Percentiles rank a stretch among this genome's conserved stretches.
Evolutionary conservation across 2,113 vertebrate genomes (phyloP).

Genomic region (Cyprinus carpio): DNA sequence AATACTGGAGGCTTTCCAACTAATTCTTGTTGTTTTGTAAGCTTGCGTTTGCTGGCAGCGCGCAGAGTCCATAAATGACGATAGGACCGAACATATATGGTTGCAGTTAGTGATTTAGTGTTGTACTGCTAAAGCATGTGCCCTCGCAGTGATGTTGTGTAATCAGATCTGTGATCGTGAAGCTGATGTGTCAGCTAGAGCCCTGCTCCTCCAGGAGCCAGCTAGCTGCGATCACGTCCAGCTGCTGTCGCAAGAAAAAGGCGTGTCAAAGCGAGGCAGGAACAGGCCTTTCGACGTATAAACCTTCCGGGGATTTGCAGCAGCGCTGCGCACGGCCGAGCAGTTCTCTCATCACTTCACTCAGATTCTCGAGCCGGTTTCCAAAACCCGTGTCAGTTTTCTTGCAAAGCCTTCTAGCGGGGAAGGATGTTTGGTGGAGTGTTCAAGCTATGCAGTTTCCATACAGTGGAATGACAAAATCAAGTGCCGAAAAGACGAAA

Average conservation of each 20-base stretch:
- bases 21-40: neutral
- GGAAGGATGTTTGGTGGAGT: too few relatives aligned
- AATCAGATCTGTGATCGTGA: neutral
- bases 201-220: neutral
- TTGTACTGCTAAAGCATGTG: neutral
- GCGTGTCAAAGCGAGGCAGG: neutral
- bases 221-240: neutral
- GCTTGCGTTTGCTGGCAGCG: neutral
- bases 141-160: neutral
- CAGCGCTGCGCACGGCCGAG: neutral
- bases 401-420: too few relatives aligned
- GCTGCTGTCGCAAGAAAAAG: constrained; percentile 2
- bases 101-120: constrained; percentile 6
- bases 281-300: neutral
- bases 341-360: too few relatives aligned
- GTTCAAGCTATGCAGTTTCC: too few relatives aligned
- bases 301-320: neutral
- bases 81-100: neutral
- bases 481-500: too few relatives aligned
- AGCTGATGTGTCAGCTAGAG: neutral
- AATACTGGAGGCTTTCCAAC: neutral
- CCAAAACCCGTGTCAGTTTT: too few relatives aligned
- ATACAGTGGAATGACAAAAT: too few relatives aligned
- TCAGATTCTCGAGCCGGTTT: too few relatives aligned
- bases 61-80: neutral